Percentiles rank a stretch among this genome's conserved stretches.
phyloP scores from a whole-genome alignment of 2,113 vertebrate species.

The Cinclus mexicanus region DNA sequence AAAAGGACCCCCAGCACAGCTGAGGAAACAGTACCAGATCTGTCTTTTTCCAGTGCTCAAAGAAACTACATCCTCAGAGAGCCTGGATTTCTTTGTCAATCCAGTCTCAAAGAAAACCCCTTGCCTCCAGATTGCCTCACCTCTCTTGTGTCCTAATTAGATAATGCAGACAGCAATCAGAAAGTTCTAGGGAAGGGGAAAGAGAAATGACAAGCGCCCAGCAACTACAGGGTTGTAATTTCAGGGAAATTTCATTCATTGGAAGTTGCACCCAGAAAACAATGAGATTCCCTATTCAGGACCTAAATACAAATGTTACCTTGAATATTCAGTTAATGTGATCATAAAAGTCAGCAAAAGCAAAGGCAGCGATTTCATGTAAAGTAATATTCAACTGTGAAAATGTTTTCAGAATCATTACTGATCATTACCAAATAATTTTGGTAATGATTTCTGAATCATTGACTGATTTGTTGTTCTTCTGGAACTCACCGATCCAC shows the following conservation, averaged over 20 bases:
- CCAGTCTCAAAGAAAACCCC: background rate
- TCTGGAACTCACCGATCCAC: constrained; percentile 85
- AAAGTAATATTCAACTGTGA: background rate
- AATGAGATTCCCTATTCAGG: background rate
- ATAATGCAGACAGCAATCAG: background rate
- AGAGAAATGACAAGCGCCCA: background rate
- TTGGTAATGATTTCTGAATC: background rate
- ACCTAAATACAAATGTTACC: background rate
- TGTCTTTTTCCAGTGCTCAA: background rate
- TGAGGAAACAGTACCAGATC: background rate
- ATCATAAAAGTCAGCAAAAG: background rate
- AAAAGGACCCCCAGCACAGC: background rate
- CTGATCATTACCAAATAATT: background rate
- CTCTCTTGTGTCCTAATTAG: background rate
- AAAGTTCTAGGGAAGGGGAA: background rate
- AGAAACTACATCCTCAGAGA: background rate
- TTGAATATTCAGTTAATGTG: background rate
- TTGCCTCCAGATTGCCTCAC: background rate
- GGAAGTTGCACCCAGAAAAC: background rate
- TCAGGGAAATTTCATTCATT: background rate
- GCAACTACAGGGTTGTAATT: background rate
- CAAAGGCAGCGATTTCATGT: background rate
- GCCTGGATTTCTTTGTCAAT: background rate
- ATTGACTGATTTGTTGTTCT: background rate
- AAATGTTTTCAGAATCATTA: background rate